These are phyloP conservation scores for Phyllotis vaccarum DNA, from an alignment of 2,797 vertebrate species.

Conservation along the genomic window DNA sequence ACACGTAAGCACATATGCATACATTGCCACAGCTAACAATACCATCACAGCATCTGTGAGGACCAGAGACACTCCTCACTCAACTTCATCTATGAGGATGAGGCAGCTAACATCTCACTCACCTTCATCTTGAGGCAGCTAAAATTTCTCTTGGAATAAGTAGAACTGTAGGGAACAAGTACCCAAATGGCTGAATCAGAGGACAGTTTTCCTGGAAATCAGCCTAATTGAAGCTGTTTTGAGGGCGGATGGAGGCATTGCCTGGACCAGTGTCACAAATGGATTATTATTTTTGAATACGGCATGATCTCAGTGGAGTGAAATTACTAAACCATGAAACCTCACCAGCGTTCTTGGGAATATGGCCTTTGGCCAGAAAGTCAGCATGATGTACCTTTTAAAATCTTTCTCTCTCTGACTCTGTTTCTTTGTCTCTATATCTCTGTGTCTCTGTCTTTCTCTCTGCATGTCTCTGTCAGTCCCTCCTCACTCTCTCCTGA, in stretches of 20 bases:
- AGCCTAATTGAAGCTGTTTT: conserved; percentile 1
- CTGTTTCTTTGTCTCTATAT: background rate
- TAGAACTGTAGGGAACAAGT: background rate
- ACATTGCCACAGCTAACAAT: background rate
- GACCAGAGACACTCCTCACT: background rate
- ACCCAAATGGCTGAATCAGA: background rate
- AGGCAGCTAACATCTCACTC: background rate
- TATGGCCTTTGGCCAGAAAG: conserved; percentile 64
- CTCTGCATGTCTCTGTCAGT: no score
- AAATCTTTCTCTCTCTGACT: background rate
- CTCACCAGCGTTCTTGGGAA: conserved; percentile 29
- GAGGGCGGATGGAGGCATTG: background rate
- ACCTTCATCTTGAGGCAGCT: background rate
- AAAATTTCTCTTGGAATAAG: conserved; percentile 32
- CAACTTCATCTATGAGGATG: background rate
- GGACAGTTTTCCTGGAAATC: conserved; percentile 14
- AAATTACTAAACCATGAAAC: conserved; percentile 79
- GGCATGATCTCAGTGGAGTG: conserved; percentile 58
- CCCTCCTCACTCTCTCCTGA: background rate
- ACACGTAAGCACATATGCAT: background rate
- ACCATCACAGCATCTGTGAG: background rate
- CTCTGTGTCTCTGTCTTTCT: background rate
- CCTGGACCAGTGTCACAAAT: conserved; percentile 54
- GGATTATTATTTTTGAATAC: conserved; percentile 63
- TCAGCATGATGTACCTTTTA: background rate